Evolutionary conservation across 2,888 invertebrate species (phyloP).

Genomic region (Siphlonurus alternatus): DNA sequence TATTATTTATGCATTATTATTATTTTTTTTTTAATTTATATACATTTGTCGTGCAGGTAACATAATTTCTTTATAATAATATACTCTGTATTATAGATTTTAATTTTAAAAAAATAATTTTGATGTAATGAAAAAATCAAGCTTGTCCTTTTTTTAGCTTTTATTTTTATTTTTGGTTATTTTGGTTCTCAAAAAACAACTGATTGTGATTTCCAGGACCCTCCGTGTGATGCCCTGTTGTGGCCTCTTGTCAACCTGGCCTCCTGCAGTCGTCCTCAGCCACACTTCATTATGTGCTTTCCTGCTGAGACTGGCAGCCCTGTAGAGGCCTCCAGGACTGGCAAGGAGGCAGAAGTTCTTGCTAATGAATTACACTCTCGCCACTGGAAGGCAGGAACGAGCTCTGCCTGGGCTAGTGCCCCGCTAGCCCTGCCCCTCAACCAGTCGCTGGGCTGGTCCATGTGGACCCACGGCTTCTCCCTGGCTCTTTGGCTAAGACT

Average conservation of each 20-base stretch:
- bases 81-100: no score
- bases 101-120: no score
- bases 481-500: constrained; percentile 36
- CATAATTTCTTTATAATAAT: no score
- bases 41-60: no score
- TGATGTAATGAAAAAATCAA: no score
- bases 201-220: constrained; percentile 15
- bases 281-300: constrained; percentile 38
- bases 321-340: no score
- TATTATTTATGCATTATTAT: not conserved
- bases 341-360: not conserved
- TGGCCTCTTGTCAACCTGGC: constrained; percentile 31
- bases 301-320: constrained; percentile 21
- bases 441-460: constrained; percentile 38
- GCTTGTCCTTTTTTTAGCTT: no score
- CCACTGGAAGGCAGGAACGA: constrained; percentile 21
- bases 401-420: constrained; percentile 25
- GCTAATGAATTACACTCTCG: not conserved
- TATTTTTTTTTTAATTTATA: not conserved
- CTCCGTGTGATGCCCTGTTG: constrained; percentile 27
- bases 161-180: no score
- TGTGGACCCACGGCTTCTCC: constrained; percentile 42
- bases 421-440: constrained; percentile 24
- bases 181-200: no score
- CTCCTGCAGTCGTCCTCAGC: constrained; percentile 33